Evolutionary conservation across 2,797 vertebrate species (phyloP), one percentile per base, ranked within the genome.

Genomic region (Tokudaia tokunoshimensis): DNA sequence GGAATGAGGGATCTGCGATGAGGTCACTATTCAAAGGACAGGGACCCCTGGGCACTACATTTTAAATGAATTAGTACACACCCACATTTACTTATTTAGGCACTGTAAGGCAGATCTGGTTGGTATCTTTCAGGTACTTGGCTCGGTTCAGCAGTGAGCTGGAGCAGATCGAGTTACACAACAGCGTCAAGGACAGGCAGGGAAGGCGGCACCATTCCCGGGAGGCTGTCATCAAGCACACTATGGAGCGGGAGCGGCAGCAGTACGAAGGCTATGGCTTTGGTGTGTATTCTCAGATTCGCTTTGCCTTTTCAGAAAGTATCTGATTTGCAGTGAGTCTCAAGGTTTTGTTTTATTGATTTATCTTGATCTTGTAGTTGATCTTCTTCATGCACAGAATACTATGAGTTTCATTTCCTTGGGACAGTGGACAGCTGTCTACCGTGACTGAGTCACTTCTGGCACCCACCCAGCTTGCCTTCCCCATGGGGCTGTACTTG

Each of bases 101-200:
- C 63, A 44, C n/a, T 47, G 17, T 88, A 55, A 26, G 29, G 76
- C n/a, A 67, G 70, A 44, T 95, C 3, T 0, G 93, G 80, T 96
- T 86, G 29, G 96, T 97, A 22, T 97, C 92, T 98, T 74, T 98
- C 97, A 99, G 99, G 91, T 99, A 99, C 89, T 99, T 99, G 91
- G 99, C 99, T 91, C 99, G 99, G 37, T 99, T 99, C 83, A 98
- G 99, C 75, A 95, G 85, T 4, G 99, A 99, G 94, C 98, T 99
- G 59, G 99, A 99, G 95, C 99, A 99, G 98, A 99, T 99, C 63
- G 99, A 99, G 96, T 97, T 99, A 83, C 98, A 98, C 8, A 99
- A 99, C 94, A 99, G 99, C 94, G 99, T 99, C 98, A 99, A 99
- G 98, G 99, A 99, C 94, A 99, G 99, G 67, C 99, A 99, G 98